Evolutionary conservation across 92 coral and sea anemone species (phyloP).

Genomic region (Phymanthus crucifer): DNA sequence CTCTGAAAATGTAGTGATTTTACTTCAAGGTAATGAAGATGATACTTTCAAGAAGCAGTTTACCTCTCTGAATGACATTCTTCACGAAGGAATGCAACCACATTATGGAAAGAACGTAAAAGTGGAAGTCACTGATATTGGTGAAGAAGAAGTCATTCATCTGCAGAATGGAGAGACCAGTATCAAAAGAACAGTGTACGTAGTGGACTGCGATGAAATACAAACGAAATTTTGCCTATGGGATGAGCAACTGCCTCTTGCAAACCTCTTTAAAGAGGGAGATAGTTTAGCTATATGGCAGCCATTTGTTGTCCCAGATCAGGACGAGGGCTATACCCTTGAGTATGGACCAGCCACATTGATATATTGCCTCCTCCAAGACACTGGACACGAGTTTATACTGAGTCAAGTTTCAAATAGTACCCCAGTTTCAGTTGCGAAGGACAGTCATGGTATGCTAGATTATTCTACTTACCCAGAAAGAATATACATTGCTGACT

Average conservation of each 20-base stretch:
- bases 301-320: constrained; percentile 78
- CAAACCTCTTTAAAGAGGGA: constrained; percentile 76
- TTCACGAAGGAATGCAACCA: constrained; percentile 49
- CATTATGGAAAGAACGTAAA: constrained; percentile 71
- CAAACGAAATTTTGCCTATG: constrained; percentile 77
- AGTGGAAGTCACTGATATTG: constrained; percentile 77
- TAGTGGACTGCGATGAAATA: constrained; percentile 72
- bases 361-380: constrained; percentile 63
- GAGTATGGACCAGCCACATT: constrained; percentile 95
- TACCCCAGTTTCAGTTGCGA: constrained; percentile 73
- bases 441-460: constrained; percentile 88
- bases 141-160: constrained; percentile 78
- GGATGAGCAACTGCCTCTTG: constrained; percentile 91
- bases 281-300: constrained; percentile 77
- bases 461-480: constrained; percentile 93
- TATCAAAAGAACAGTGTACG: constrained; percentile 58
- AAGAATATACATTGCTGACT: constrained; percentile 70
- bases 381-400: constrained; percentile 60
- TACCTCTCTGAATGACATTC: constrained; percentile 36
- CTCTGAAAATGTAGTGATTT: constrained; percentile 79
- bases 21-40: constrained; percentile 46
- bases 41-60: constrained; percentile 24
- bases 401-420: constrained; percentile 73
- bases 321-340: constrained; percentile 65
- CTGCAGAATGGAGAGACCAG: constrained; percentile 86